These are phyloP conservation scores for Centrocercus urophasianus DNA, from an alignment of 2,113 vertebrate species.

Conservation along the genomic window DNA sequence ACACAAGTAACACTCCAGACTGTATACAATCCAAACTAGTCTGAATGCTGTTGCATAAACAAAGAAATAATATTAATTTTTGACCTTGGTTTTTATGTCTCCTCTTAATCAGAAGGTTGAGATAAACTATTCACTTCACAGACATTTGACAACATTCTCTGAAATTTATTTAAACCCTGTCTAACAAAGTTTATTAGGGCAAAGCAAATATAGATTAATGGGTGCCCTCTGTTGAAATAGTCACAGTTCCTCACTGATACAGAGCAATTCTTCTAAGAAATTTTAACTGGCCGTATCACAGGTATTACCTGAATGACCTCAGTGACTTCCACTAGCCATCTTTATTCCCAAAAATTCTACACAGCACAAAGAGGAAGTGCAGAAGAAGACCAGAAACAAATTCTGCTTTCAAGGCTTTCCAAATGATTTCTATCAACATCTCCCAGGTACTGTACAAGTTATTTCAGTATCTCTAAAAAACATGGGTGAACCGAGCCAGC, in stretches of 20 bases:
- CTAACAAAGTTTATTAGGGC: background rate
- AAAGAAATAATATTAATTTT: background rate
- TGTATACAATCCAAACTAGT: background rate
- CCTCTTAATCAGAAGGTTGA: background rate
- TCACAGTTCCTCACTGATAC: background rate
- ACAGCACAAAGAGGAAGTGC: background rate
- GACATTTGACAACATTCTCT: background rate
- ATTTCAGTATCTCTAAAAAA: background rate
- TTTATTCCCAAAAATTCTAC: background rate
- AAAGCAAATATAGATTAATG: background rate
- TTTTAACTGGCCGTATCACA: background rate
- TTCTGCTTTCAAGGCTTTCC: background rate
- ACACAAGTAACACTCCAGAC: background rate
- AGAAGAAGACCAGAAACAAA: background rate
- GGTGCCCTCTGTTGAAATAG: background rate
- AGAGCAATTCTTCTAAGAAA: background rate
- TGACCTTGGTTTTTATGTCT: background rate
- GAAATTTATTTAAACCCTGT: background rate
- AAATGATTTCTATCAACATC: background rate
- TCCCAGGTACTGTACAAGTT: background rate
- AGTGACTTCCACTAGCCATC: background rate
- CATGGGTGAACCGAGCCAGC: background rate
- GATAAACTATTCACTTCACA: background rate
- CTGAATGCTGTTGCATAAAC: background rate
- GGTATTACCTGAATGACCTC: background rate